Conservation (phyloP, 2,113 vertebrate genomes). For the Neogale vison region DNA sequence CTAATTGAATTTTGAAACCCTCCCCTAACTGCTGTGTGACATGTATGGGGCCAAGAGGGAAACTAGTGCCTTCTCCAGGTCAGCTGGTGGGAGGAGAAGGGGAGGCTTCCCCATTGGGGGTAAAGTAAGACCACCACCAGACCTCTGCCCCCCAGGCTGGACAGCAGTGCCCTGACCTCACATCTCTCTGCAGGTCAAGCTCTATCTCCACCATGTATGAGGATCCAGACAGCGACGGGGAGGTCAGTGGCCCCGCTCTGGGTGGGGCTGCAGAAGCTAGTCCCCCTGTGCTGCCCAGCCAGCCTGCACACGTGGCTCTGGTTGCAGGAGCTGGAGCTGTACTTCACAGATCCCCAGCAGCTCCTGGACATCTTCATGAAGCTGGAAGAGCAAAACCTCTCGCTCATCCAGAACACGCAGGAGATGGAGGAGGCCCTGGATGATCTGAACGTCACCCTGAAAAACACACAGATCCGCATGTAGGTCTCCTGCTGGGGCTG, state of each 20-base stretch:
- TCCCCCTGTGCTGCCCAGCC: fast-evolving
- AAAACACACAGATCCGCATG: constrained; percentile 85
- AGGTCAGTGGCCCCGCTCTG: constrained; percentile 47
- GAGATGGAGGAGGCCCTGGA: constrained; percentile 88
- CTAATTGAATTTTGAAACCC: not conserved
- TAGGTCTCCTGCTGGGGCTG: constrained; percentile 74
- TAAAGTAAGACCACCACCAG: too few relatives aligned
- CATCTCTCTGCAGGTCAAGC: constrained; percentile 21
- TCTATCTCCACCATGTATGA: not conserved
- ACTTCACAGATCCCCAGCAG: constrained; percentile 94
- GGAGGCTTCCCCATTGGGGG: too few relatives aligned
- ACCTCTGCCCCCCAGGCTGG: not conserved
- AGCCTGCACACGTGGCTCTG: not conserved
- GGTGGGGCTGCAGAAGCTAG: fast-evolving
- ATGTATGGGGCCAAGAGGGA: not conserved
- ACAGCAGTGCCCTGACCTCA: not conserved
- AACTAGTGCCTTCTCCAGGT: too few relatives aligned
- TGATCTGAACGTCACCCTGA: constrained; percentile 82
- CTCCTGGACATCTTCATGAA: constrained; percentile 88
- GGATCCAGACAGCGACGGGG: constrained; percentile 34
- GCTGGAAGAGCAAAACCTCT: constrained; percentile 93
- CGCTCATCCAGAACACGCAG: constrained; percentile 89
- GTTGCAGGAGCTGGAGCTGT: constrained; percentile 86
- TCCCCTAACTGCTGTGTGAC: not conserved
- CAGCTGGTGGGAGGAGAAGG: not conserved